Evolutionary conservation across 2,888 invertebrate species (phyloP), one percentile per base, ranked within the genome.

Genomic region (Pyrochroa serraticornis): DNA sequence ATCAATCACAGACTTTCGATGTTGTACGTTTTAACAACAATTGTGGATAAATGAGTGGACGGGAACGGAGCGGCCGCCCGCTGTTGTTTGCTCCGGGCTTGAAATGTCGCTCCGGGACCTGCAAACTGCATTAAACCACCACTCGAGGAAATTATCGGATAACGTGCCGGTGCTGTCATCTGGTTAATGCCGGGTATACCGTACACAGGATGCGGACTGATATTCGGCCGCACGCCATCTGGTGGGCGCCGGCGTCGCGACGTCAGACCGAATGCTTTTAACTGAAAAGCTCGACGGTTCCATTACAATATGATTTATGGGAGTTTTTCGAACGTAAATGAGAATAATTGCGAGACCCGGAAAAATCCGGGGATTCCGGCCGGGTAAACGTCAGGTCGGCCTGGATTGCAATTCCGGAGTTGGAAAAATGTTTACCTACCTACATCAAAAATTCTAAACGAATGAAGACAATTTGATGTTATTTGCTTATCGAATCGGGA

Each of bases 121-220:
- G 14, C 9, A 13, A 13, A 30, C 13, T 42, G 42, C 30, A n/a
- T n/a, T 6, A 35, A 35, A 10, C 42, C 7, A 37, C 33, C 38
- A 42, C 34, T 10, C 10, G 14, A 44, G 43, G 22, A 30, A 43
- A 37, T 42, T 35, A 45, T 39, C n/a, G 37, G 12, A 9, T 12
- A 49, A 33, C 49, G 34, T 46, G 45, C 58, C 42, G 10, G 64
- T 64, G 64, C 57, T 65, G 65, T 56, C 65, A 65, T 59, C 65
- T 65, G 49, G 47, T 44, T 37, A 43, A 37, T 42, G 43, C 31
- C 13, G 43, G 39, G 35, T 35, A 46, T 53, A 53, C 42, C 44
- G 34, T 37, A 37, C 33, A 41, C 42, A 50, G 45, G 46, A 51
- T 10, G 44, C 49, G 43, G 38, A 37, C 8, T 36, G 35, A 37